Evolutionary conservation across 2,113 vertebrate genomes (phyloP).

Genomic region (Bubo scandiacus): DNA sequence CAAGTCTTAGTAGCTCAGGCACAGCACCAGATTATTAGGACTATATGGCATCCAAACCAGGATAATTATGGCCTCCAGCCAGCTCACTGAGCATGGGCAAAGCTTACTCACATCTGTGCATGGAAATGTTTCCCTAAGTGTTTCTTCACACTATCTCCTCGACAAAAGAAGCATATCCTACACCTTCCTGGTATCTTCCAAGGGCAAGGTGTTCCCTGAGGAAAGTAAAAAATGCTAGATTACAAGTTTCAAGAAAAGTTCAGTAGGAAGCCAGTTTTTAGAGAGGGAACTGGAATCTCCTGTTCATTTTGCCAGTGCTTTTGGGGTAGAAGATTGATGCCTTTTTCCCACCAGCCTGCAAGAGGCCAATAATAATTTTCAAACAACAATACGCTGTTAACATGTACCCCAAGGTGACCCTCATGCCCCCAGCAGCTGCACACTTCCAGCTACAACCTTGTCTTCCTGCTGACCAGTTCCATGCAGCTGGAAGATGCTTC

Average conservation of each 20-base stretch:
- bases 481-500: not conserved
- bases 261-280: not conserved
- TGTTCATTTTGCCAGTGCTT: not conserved
- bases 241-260: not conserved
- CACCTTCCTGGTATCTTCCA: not conserved
- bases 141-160: not conserved
- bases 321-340: not conserved
- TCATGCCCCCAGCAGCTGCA: not conserved
- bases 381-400: not conserved
- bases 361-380: not conserved
- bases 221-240: not conserved
- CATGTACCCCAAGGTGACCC: rapidly evolving
- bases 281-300: not conserved
- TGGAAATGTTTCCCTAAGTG: not conserved
- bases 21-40: not conserved
- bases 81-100: not conserved
- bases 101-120: not conserved
- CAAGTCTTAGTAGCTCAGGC: not conserved
- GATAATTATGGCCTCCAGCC: not conserved
- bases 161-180: not conserved
- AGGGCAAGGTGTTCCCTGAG: not conserved
- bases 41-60: not conserved
- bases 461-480: not conserved
- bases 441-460: not conserved
- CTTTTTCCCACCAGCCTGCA: not conserved